These are phyloP conservation scores for Poeciliopsis presidionis DNA, from an alignment of 2,797 vertebrate genomes.

Conservation along the genomic window DNA sequence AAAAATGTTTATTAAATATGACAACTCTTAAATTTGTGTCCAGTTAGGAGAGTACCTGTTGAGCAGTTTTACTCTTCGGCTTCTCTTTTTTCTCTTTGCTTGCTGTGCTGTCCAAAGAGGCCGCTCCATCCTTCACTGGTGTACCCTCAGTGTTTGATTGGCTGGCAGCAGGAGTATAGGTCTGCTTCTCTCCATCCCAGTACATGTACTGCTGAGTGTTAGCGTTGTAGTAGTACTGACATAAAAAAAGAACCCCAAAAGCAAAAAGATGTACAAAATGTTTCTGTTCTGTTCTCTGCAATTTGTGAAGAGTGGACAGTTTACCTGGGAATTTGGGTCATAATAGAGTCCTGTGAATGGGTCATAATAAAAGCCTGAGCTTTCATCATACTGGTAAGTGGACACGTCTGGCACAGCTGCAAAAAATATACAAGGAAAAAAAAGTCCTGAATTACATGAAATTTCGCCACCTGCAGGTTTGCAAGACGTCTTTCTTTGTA, in stretches of 20 bases:
- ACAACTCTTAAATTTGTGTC: not conserved
- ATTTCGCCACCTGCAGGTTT: slow-evolving; percentile 2
- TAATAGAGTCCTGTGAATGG: slow-evolving; percentile 92
- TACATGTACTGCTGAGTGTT: slow-evolving; percentile 91
- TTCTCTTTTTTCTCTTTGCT: slow-evolving; percentile 92
- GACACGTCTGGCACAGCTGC: slow-evolving; percentile 91
- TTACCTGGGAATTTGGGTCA: slow-evolving; percentile 90
- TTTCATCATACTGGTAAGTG: slow-evolving; percentile 92
- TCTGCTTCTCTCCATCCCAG: slow-evolving; percentile 90
- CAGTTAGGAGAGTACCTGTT: slow-evolving; percentile 82
- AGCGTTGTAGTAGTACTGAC: slow-evolving; percentile 90
- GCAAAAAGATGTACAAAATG: slow-evolving; percentile 2
- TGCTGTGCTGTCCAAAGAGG: slow-evolving; percentile 67
- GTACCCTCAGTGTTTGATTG: slow-evolving; percentile 71
- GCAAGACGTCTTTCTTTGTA: not conserved
- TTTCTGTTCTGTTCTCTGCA: not conserved
- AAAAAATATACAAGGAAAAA: slow-evolving; percentile 23
- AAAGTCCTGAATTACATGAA: slow-evolving; percentile 2
- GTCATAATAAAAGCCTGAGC: slow-evolving; percentile 91
- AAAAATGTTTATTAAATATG: not conserved
- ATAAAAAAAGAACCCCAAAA: slow-evolving; percentile 1
- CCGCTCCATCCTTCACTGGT: slow-evolving; percentile 25
- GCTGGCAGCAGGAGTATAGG: slow-evolving; percentile 83
- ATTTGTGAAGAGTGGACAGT: not conserved
- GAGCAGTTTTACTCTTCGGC: slow-evolving; percentile 91